Conservation (phyloP, 2,797 vertebrate species). For the Caiman crocodilus region DNA sequence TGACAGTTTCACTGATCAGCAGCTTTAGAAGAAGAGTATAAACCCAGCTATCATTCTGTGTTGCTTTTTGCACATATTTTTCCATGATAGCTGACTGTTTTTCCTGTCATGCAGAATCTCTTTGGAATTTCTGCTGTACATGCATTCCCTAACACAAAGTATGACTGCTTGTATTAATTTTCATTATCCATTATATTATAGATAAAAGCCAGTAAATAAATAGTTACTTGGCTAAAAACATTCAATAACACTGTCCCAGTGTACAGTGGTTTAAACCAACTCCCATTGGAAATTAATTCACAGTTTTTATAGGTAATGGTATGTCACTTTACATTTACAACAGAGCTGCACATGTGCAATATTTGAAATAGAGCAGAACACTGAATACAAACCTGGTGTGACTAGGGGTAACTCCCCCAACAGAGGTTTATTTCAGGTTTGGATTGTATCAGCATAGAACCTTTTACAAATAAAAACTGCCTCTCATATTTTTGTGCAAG, state of each 20-base stretch:
- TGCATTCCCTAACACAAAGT: not conserved
- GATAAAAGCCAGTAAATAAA: not conserved
- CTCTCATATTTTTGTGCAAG: not conserved
- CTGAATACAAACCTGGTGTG: not conserved
- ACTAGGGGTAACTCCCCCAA: not conserved
- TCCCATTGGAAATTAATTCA: not conserved
- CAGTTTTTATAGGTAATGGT: not conserved
- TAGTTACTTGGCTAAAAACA: fast-evolving
- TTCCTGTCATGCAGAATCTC: constrained; percentile 8
- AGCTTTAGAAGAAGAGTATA: constrained; percentile 57
- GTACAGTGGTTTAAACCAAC: not conserved
- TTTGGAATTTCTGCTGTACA: not conserved
- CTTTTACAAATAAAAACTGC: not conserved
- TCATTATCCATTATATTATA: not conserved
- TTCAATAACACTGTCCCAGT: not conserved
- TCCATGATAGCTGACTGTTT: constrained; percentile 8
- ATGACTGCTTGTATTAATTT: not conserved
- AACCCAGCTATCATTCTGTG: constrained; percentile 44
- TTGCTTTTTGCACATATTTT: constrained; percentile 45
- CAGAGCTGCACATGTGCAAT: not conserved
- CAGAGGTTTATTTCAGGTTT: not conserved
- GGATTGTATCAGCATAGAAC: not conserved
- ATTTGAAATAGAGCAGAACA: not conserved
- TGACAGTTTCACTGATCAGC: constrained; percentile 65
- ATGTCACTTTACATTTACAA: not conserved